A percentile compares a stretch with the other conserved stretches of the same genome.
These are phyloP conservation scores for Nebria brevicollis DNA, from an alignment of 2,888 invertebrate genomes.

Conservation along the genomic window DNA sequence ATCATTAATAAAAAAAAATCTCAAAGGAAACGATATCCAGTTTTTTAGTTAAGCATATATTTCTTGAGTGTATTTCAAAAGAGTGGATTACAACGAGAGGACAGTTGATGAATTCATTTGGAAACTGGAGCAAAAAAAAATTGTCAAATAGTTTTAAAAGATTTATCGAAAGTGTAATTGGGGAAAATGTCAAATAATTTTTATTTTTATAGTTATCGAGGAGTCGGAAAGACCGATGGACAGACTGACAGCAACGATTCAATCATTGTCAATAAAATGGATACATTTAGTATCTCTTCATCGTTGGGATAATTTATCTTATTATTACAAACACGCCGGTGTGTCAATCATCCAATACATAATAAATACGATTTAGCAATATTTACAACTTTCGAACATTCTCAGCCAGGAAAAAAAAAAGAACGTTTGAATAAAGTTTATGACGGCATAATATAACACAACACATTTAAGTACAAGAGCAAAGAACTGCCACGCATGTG, in stretches of 20 bases:
- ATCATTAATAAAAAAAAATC: slow-evolving; percentile 20
- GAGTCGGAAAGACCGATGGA: slow-evolving; percentile 39
- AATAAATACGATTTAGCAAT: slow-evolving; percentile 1
- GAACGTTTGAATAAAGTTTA: background rate
- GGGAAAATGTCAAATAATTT: background rate
- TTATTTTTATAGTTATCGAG: background rate
- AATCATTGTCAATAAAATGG: slow-evolving; percentile 41
- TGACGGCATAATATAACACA: background rate
- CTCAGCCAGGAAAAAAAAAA: background rate
- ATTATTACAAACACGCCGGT: slow-evolving; percentile 31
- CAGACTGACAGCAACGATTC: slow-evolving; percentile 37
- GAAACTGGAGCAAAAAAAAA: too few relatives aligned
- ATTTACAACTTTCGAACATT: background rate
- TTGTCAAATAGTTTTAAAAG: background rate
- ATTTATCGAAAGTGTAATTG: background rate
- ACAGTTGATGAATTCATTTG: background rate
- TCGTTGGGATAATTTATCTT: slow-evolving; percentile 37
- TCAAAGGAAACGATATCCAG: background rate
- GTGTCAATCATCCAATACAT: slow-evolving; percentile 25
- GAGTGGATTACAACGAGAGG: background rate
- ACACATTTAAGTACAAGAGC: background rate
- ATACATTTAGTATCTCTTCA: slow-evolving; percentile 44
- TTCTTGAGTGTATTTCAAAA: background rate
- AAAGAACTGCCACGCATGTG: background rate
- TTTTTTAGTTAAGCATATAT: background rate